Conservation (phyloP, 2,888 invertebrate species). For the Andrena bicolor region DNA sequence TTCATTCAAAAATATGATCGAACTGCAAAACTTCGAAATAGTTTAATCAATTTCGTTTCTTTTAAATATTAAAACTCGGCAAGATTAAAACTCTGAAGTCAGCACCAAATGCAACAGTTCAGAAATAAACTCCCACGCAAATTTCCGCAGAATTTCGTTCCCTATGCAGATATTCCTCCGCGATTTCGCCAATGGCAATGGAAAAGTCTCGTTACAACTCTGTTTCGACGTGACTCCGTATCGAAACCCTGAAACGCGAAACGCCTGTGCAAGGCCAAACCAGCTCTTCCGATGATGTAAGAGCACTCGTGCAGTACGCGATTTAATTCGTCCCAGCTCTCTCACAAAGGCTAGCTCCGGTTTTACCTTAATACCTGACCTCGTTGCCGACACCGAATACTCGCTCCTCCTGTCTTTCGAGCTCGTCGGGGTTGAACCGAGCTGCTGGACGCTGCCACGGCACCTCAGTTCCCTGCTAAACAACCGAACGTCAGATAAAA, state of each 20-base stretch:
- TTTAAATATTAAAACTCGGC: no score
- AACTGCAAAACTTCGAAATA: no score
- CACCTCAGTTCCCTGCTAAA: constrained; percentile 31
- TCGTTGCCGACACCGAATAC: constrained; percentile 67
- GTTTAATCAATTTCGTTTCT: no score
- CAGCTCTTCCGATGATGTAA: constrained; percentile 61
- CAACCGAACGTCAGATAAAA: constrained; percentile 29
- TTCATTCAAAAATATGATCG: no score
- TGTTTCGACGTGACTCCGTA: constrained; percentile 16
- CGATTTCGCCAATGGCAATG: not conserved
- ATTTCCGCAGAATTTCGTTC: not conserved
- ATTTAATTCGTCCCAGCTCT: constrained; percentile 49
- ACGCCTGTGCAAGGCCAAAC: constrained; percentile 69
- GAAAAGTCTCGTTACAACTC: not conserved
- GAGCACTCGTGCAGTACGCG: constrained; percentile 38
- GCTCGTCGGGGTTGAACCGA: constrained; percentile 3
- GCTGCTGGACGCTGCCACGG: not conserved
- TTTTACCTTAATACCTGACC: constrained; percentile 72
- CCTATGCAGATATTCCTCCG: not conserved
- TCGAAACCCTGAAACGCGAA: constrained; percentile 73
- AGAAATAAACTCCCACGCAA: no score
- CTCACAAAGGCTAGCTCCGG: constrained; percentile 58
- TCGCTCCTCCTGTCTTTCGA: constrained; percentile 15
- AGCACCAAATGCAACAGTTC: no score
- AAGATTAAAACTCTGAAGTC: no score